A percentile compares a stretch with the other conserved stretches of the same genome.
Conservation (phyloP, 2,797 vertebrate genomes). For the Calcarius lapponicus region DNA sequence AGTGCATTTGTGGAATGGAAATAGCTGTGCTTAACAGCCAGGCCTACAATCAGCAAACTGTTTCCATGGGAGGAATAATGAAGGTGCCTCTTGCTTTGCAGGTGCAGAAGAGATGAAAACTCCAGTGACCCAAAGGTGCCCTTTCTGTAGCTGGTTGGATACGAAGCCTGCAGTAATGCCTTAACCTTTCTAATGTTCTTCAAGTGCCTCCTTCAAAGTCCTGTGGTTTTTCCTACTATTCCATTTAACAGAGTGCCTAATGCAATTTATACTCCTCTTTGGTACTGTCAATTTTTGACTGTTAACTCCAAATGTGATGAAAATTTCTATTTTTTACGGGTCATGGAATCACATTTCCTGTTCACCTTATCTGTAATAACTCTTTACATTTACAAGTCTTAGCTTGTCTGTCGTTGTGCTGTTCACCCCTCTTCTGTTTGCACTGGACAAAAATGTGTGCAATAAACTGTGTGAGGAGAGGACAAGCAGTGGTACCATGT, state of each 20-base stretch:
- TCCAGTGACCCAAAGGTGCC: constrained; percentile 53
- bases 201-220: constrained; percentile 27
- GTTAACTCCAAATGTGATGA: background rate
- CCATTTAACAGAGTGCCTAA: constrained; percentile 19
- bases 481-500: background rate
- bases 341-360: background rate
- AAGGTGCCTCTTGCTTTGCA: constrained; percentile 74
- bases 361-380: background rate
- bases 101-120: constrained; percentile 65
- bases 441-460: background rate
- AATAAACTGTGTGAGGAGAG: constrained; percentile 16
- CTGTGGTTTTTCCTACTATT: constrained; percentile 16
- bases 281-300: background rate
- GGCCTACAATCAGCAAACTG: background rate
- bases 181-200: constrained; percentile 57
- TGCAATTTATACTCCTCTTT: background rate
- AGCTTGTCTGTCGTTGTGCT: background rate
- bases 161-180: constrained; percentile 56
- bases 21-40: background rate
- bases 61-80: constrained; percentile 42
- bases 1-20: background rate
- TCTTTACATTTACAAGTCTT: background rate
- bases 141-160: constrained; percentile 18
- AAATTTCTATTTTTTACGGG: background rate
- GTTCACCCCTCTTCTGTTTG: background rate